Percentiles rank a stretch among this genome's conserved stretches.
phyloP scores from a whole-genome alignment of 2,797 vertebrate genomes.

The Manis pentadactyla region DNA sequence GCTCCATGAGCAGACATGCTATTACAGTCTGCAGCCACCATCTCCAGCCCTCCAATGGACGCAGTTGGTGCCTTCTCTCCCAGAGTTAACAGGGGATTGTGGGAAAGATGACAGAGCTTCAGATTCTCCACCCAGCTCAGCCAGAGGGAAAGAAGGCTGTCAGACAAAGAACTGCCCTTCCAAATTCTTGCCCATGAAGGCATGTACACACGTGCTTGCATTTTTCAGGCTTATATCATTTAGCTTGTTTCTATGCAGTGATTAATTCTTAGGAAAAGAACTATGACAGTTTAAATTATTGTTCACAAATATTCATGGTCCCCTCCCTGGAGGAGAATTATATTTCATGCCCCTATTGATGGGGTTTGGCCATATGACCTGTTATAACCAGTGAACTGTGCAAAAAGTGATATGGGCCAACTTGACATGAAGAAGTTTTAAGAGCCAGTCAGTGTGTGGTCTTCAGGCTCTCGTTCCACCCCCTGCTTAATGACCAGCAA shows the following conservation, averaged over 20 bases:
- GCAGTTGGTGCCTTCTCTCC: conserved; percentile 74
- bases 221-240: conserved; percentile 44
- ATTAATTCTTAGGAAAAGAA: conserved; percentile 16
- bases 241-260: background rate
- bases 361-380: background rate
- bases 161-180: background rate
- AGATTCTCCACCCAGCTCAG: background rate
- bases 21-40: conserved; percentile 81
- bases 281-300: background rate
- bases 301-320: background rate
- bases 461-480: background rate
- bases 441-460: background rate
- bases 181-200: background rate
- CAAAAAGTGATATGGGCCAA: background rate
- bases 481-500: background rate
- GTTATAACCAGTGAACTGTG: background rate
- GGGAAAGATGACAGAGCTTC: conserved; percentile 64
- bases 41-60: conserved; percentile 73
- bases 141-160: background rate
- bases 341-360: background rate
- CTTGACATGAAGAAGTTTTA: background rate
- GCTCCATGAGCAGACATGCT: conserved; percentile 77
- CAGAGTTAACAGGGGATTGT: conserved; percentile 74
- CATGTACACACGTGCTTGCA: background rate
- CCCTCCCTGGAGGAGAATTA: background rate